Conservation (phyloP, 2,888 invertebrate species). For the Imbricaverruca yamaguchii region DNA sequence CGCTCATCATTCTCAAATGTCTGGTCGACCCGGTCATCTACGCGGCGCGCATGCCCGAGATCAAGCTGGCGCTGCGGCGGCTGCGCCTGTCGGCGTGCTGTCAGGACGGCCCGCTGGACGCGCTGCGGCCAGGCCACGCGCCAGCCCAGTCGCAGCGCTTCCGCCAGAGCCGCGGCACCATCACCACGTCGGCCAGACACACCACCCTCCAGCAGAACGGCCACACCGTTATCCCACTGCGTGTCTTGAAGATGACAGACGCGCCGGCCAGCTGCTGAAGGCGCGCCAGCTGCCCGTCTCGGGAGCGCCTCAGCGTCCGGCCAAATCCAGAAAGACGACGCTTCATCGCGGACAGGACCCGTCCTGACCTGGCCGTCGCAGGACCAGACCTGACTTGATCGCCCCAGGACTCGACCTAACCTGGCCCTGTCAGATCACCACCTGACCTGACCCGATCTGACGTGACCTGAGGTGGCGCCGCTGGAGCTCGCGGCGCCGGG, state of each 20-base stretch:
- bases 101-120: neutral
- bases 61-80: constrained; percentile 12
- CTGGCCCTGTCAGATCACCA: no score
- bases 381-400: no score
- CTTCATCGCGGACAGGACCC: no score
- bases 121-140: neutral
- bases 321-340: no score
- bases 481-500: no score
- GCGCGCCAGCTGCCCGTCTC: neutral
- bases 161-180: neutral
- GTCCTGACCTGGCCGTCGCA: no score
- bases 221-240: neutral
- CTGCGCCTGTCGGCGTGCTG: neutral
- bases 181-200: neutral
- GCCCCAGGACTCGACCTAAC: no score
- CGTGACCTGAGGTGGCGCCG: no score
- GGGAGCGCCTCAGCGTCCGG: neutral
- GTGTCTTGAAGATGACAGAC: neutral
- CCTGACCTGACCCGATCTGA: no score
- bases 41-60: constrained; percentile 17
- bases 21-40: constrained; percentile 13
- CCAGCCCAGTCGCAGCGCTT: neutral
- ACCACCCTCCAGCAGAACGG: neutral
- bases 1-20: constrained; percentile 48
- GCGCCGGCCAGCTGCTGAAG: neutral